Evolutionary conservation across 2,797 vertebrate species (phyloP), one percentile per base, ranked within the genome.

Genomic region (Rhyacichthys aspro): DNA sequence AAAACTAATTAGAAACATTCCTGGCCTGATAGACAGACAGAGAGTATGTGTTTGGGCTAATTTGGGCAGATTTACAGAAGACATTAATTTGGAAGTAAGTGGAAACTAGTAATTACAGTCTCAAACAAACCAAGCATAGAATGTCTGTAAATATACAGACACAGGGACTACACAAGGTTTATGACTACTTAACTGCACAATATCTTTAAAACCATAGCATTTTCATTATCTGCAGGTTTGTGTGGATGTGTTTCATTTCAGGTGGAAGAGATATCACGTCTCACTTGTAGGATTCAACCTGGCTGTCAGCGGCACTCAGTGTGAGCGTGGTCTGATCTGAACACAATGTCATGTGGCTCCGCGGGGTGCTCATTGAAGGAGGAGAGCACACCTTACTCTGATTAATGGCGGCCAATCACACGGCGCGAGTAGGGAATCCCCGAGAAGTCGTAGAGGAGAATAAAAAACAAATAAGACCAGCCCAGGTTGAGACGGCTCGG

Each of bases 401-500:
- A 87, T 88, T 83, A 87, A 76, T 69, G 72, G 10, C 60, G 63
- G 78, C 84, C 86, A 88, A 89, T 90, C 79, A 70, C 65, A 47
- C 10, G 17, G 38, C 70, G 50, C 67, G 5, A 41, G 68, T 18
- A 74, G 88, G 88, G 88, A 92, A 87, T 89, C 88, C 88, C 86
- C 65, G 28, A 82, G 71, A 87, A 87, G 76, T 80, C 37, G 7
- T 37, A 53, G 46, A 42, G 57, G 37, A 9, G 23, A 36, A 18
- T 43, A 34, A 44, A 34, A 46, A 43, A 61, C 34, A 10, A 19
- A 80, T 55, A 79, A 80, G 82, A 85, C 79, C 63, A 85, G 72
- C 55, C 63, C 60, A 9, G 37, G 74, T 43, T 74, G 49, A 77
- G 74, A 67, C 67, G 47, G 62, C 65, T 81, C 37, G 64, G 78